Base-by-base conservation (phyloP, 2,797 vertebrate species). In the Lutjanus argentimaculatus region DNA sequence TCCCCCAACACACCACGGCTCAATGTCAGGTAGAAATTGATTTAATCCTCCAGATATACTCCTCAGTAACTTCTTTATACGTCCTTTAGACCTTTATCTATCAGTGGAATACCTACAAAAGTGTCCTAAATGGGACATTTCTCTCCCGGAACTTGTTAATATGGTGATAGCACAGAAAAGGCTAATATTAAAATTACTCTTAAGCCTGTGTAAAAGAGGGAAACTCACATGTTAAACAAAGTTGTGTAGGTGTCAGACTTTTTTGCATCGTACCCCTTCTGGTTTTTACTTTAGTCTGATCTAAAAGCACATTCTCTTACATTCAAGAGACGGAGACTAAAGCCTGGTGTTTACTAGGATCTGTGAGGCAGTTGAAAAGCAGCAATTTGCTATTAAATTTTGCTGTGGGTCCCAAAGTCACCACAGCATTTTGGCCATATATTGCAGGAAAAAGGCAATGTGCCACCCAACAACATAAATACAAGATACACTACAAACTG, bases 11-110 rank as follows among this genome's bases (percentile, higher is more conserved):
- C 56, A 17, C 52, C 0, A 5, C 40, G 56, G 10, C 55, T 84
- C 57, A 66, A 1, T 66, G 69, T 73, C 64, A 55, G 52, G 25
- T 65, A 83, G 69, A 88, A 79, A 88, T 40, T 53, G 25, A 82
- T 65, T 76, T 75, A 82, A 89, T 69, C 63, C 42, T 1, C 21
- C 45, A 53, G 64, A 74, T 49, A 80, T 61, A 71, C 63, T 79
- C 52, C 45, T 12, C 52, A 5, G 25, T 64, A 56, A 67, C 17
- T 12, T 58, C 53, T 79, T 76, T 72, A 78, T 68, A 63, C 48
- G 22, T 42, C 53, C 62, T 81, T 70, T 40, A 63, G 65, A 57
- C 56, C 68, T 74, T 7, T 46, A 49, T 84, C 74, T 52, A 77
- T 86, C 56, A 81, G 67, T 17, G 42, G 64, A 71, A 36, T 70